Evolutionary conservation across 2,113 vertebrate genomes (phyloP), one percentile per base, ranked within the genome.

Genomic region (Protobothrops mucrosquamatus): DNA sequence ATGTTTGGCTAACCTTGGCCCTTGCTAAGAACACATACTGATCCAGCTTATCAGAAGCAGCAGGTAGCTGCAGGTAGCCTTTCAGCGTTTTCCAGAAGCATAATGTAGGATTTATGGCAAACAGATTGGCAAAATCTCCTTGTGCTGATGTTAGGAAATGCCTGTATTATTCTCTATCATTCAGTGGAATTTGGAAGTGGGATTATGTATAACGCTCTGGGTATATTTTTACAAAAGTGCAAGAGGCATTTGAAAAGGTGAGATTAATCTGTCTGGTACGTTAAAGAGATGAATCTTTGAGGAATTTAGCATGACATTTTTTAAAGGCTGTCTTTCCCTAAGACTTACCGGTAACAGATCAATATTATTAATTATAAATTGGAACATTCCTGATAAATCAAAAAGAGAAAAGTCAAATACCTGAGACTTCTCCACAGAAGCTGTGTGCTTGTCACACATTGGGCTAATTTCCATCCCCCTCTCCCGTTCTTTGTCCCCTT

Each of bases 391-490:
- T 0, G 89, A 69, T 56, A 23, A 90, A 1, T 1, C 3, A 64
- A 43, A 20, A 61, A 51, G 23, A 1, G 93, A 93, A 93, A 0
- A 0, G 1, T 93, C 55, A 61, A 34, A 29, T 97, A 99, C 99
- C 99, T 99, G 99, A 51, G 99, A 99, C 94, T 99, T 99, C 93
- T 99, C 99, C 94, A 99, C 99, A 0, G 99, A 99, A 0, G 99
- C 99, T 0, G 99, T 99, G 96, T 99, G 99, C 18, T 99, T 99
- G 97, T 99, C 99, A 39, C 99, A 99, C 99, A 99, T 99, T 0
- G 99, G 99, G 94, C 99, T 99, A 95, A 99, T 99, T 93, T 99
- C 99, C 99, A 99, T 99, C 6, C 99, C 99, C 1, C 98, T 97
- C 92, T 99, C 99, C 81, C 99, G 93, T 94, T 99, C 99, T 51